Evolutionary conservation across 2,797 vertebrate species (phyloP).

Genomic region (Syngnathus rostellatus): DNA sequence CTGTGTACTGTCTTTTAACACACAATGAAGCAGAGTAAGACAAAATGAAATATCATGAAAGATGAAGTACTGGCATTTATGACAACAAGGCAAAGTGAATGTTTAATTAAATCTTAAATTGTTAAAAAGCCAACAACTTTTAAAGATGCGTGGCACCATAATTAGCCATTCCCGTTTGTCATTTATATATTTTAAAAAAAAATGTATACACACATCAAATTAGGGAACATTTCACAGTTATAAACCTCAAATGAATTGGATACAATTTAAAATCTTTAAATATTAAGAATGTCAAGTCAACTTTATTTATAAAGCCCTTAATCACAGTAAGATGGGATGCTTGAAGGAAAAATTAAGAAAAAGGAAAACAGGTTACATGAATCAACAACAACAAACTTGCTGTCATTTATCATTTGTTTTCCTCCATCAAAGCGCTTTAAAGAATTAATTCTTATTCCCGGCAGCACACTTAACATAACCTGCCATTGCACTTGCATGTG

Average conservation of each 20-base stretch:
- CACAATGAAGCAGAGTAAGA: slow-evolving; percentile 22
- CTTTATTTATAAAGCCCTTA: no score
- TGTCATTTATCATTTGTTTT: not conserved
- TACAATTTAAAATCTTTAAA: no score
- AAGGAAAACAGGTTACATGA: slow-evolving; percentile 5
- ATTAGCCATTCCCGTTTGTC: not conserved
- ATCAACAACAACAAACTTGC: not conserved
- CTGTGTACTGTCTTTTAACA: slow-evolving; percentile 54
- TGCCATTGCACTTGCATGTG: slow-evolving; percentile 20
- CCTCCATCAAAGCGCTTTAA: not conserved
- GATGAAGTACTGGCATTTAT: not conserved
- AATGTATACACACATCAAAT: no score
- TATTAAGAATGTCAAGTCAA: no score
- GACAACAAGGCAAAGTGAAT: not conserved
- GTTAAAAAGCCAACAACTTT: not conserved
- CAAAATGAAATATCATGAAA: not conserved
- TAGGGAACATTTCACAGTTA: not conserved
- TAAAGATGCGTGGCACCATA: not conserved
- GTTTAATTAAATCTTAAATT: no score
- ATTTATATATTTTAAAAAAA: not conserved
- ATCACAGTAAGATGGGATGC: not conserved
- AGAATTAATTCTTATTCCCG: slow-evolving; percentile 50
- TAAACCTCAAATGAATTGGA: not conserved
- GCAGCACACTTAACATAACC: slow-evolving; percentile 42
- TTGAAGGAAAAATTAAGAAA: not conserved